These are phyloP conservation scores for Torymus auratus DNA, from an alignment of 2,888 invertebrate species.

Conservation along the genomic window DNA sequence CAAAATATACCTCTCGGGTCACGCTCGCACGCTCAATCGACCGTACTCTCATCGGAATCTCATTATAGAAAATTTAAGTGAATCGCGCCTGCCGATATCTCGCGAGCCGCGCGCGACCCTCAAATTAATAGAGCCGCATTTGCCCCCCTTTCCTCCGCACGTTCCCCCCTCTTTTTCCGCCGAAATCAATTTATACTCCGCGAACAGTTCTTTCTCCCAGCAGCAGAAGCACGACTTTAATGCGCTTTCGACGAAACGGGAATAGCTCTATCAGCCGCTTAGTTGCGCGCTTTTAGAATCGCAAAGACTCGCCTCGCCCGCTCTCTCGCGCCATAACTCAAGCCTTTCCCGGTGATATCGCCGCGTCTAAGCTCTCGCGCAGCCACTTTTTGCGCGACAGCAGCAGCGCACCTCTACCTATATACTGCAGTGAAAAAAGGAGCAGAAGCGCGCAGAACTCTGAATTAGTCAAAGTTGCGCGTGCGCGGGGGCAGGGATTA, in stretches of 20 bases:
- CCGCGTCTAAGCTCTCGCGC: neutral
- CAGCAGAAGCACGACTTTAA: neutral
- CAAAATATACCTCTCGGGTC: too few relatives aligned
- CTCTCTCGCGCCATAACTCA: constrained; percentile 7
- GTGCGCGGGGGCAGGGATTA: constrained; percentile 35
- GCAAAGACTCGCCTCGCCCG: neutral
- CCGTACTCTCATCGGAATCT: too few relatives aligned
- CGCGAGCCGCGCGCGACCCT: neutral
- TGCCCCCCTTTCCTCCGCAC: neutral
- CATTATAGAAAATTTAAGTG: too few relatives aligned
- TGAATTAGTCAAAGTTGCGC: constrained; percentile 29
- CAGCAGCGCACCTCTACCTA: too few relatives aligned
- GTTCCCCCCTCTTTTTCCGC: neutral
- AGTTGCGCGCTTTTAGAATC: neutral
- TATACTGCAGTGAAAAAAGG: too few relatives aligned
- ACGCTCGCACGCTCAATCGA: too few relatives aligned
- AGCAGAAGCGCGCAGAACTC: neutral
- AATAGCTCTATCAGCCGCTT: constrained; percentile 25
- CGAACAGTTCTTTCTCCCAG: neutral
- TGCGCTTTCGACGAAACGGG: constrained; percentile 17
- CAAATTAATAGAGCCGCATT: constrained; percentile 26
- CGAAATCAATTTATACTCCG: too few relatives aligned
- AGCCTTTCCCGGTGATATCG: neutral
- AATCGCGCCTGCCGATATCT: too few relatives aligned
- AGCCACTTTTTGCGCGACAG: too few relatives aligned